Base-by-base conservation (phyloP, 2,797 vertebrate species). In the Myotis planiceps region DNA sequence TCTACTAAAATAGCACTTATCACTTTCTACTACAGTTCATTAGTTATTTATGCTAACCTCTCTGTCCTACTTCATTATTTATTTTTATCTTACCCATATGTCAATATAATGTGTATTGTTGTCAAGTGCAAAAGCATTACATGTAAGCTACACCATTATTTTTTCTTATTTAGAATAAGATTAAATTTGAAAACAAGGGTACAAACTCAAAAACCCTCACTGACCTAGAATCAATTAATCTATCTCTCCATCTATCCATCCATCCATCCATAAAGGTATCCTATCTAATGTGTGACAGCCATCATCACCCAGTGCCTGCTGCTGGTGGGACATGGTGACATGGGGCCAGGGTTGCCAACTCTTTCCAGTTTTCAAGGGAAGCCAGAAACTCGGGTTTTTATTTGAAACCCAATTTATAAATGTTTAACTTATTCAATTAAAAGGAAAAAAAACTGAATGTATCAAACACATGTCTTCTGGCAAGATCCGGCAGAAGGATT, bases 1-100 rank as follows among this genome's bases (percentile, higher is more conserved):
- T 66, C 16, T 42, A 92, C 58, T 90, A 47, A 94, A 95, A 87
- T 14, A 47, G 69, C 51, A 75, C 71, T 78, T 87, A 95, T 1
- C 74, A 86, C n/a, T 87, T 83, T 80, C 74, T 58, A 75, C 2
- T 65, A 58, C 2, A 89, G 34, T 91, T 71, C 80, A 80, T 90
- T 78, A 92, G 45, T 82, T 94, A 94, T 93, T 83, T 55, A 92
- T 55, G 34, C 3, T 66, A 92, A 93, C 51, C 60, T 90, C 68
- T 82, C 71, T 81, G 55, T 80, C 74, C 83, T 95, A 88, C 27
- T 87, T 19, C 92, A 92, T 94, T 91, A 84, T 92, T 91, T 88
- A 88, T 45, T 74, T 58, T 82, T 91, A 45, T 51, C 75, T 91
- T 65, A 66, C 8, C 60, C 47, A 84, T 42, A 68, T 51, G 53